Percentiles rank a stretch among this genome's conserved stretches.
phyloP scores from a whole-genome alignment of 2,113 vertebrate species.

The Dolichotis patagonum region DNA sequence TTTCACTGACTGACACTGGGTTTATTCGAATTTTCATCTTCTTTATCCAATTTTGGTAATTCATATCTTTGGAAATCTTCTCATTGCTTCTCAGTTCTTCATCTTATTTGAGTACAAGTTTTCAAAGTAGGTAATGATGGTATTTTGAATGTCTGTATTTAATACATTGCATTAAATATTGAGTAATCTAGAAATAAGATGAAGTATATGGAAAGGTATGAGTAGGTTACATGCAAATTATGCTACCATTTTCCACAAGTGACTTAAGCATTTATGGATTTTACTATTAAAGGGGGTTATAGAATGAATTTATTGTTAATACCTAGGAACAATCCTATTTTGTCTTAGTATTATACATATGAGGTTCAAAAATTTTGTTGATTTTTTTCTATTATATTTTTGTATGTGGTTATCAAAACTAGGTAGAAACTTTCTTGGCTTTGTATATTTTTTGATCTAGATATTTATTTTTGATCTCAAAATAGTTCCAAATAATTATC shows the following conservation, averaged over 20 bases:
- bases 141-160: background rate
- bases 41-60: background rate
- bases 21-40: background rate
- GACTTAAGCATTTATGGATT: background rate
- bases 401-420: background rate
- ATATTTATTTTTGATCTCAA: background rate
- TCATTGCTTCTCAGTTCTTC: background rate
- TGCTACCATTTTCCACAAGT: rapidly evolving
- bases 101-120: background rate
- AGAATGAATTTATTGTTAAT: background rate
- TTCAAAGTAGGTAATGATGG: background rate
- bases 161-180: background rate
- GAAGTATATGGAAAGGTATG: background rate
- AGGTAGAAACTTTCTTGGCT: background rate
- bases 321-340: background rate
- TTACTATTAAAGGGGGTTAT: background rate
- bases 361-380: background rate
- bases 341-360: background rate
- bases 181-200: background rate
- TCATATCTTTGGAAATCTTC: background rate
- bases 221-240: background rate
- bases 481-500: background rate
- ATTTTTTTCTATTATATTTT: background rate
- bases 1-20: background rate
- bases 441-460: background rate